phyloP scores from a whole-genome alignment of 2,797 vertebrate genomes.

The Poeciliopsis infans region DNA sequence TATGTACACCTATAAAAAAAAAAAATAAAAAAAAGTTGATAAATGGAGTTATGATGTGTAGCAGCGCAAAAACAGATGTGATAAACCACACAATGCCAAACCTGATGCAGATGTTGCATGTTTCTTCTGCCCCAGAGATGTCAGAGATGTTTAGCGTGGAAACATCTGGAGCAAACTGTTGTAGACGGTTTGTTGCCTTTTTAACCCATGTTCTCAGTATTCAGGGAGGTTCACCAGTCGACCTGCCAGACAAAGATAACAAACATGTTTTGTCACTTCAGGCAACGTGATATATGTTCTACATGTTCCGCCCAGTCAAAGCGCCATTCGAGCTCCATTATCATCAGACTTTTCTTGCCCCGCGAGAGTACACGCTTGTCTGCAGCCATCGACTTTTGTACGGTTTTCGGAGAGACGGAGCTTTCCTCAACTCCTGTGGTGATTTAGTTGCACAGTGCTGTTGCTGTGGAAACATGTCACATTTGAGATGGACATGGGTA shows the following conservation, averaged over 20 bases:
- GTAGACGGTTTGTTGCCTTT: slow-evolving; percentile 13
- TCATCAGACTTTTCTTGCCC: slow-evolving; percentile 16
- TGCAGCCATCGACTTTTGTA: slow-evolving; percentile 39
- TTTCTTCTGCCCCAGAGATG: slow-evolving; percentile 26
- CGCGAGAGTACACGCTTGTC: slow-evolving; percentile 19
- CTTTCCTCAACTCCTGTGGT: slow-evolving; percentile 58
- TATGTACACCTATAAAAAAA: no score
- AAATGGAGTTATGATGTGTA: slow-evolving; percentile 10
- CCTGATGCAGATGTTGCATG: slow-evolving; percentile 28
- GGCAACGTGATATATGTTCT: not conserved
- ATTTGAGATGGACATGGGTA: slow-evolving; percentile 62
- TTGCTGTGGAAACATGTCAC: slow-evolving; percentile 75
- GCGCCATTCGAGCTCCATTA: slow-evolving; percentile 8
- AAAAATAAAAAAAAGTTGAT: slow-evolving; percentile 1
- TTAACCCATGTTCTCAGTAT: slow-evolving; percentile 1
- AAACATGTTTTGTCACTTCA: slow-evolving; percentile 14
- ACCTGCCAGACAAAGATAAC: slow-evolving; percentile 23
- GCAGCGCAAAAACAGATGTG: slow-evolving; percentile 9
- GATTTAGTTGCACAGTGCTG: slow-evolving; percentile 62
- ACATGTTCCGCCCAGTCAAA: slow-evolving; percentile 12
- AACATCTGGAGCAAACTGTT: slow-evolving; percentile 27
- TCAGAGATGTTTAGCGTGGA: slow-evolving; percentile 33
- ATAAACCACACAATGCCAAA: slow-evolving; percentile 22
- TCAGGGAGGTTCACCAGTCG: slow-evolving; percentile 13
- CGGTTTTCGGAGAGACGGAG: slow-evolving; percentile 41